Conservation (phyloP, 2,113 vertebrate species). For the Merops nubicus region DNA sequence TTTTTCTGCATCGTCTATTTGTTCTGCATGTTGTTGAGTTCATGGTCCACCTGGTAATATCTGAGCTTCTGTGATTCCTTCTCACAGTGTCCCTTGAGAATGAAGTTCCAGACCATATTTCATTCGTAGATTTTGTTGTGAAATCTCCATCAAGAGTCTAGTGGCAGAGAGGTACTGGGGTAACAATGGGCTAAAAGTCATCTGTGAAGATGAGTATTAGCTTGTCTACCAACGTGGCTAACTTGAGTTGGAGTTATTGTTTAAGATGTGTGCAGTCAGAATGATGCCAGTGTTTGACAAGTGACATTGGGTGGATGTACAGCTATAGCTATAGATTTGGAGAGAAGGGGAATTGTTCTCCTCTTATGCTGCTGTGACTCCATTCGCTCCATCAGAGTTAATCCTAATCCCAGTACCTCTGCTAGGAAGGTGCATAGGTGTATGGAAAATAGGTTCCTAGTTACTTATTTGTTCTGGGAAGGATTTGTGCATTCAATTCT, state of each 20-base stretch:
- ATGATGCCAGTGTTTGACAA: background rate
- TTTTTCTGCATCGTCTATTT: conserved; percentile 14
- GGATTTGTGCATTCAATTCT: conserved; percentile 22
- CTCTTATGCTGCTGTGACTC: background rate
- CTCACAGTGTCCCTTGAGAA: background rate
- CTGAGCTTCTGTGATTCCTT: background rate
- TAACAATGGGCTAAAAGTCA: background rate
- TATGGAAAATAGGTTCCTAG: background rate
- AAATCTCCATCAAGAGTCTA: background rate
- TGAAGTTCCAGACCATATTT: background rate
- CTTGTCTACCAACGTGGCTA: background rate
- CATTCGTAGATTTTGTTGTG: background rate
- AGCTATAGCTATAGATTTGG: background rate
- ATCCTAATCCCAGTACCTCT: background rate
- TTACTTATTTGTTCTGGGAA: background rate
- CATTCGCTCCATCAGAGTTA: background rate
- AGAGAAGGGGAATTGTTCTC: background rate
- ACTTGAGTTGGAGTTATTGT: background rate
- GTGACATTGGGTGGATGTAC: background rate
- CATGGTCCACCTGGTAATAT: background rate
- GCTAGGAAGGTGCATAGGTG: background rate
- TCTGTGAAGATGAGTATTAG: background rate
- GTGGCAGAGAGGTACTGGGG: conserved; percentile 20
- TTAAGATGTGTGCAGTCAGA: background rate
- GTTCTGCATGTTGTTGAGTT: conserved; percentile 11